Evolutionary conservation across 2,113 vertebrate genomes (phyloP), one percentile per base, ranked within the genome.

Genomic region (Gnathonemus echidnorhynchus): DNA sequence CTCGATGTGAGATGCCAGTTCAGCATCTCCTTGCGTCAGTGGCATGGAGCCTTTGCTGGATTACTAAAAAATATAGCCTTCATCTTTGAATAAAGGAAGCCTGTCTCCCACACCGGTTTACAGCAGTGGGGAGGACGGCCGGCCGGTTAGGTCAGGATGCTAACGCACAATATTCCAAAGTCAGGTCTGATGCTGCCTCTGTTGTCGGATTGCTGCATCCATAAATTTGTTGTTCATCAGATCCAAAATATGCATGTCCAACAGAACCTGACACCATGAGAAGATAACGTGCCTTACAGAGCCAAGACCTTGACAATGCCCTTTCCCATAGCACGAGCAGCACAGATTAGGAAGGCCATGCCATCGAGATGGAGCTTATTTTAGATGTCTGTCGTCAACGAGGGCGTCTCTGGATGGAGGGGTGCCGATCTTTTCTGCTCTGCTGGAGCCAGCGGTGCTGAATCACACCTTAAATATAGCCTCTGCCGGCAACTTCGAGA

Each of bases 381-480:
- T 90, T 91, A 90, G 90, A 70, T 5, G 24, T 80, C 77, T 86
- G 88, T 86, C 88, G 90, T 92, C 62, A 92, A 80, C 89, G 88
- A 89, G 89, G 86, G 62, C 88, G 45, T 88, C 53, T 92, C 45
- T 46, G 86, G 87, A 45, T 86, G 86, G 88, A 90, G 88, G 89
- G 86, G 86, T 91, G 56, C 89, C 91, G 89, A 92, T 92, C 88
- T 89, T 80, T 46, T 85, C 35, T 56, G 88, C 89, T 92, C 74
- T 88, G 86, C 46, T 74, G 53, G n/a, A 80, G 56, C 50, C 35
- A 48, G 50, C 19, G 19, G 42, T 90, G 91, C 93, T 91, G 91
- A 92, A 90, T 91, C 92, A 92, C 91, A 48, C 46, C 85, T 90
- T 90, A 90, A 92, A 91, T 92, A 90, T 91, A 92, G 89, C 91